phyloP scores from a whole-genome alignment of 37 sponge, comb jelly and placozoan genomes.

The Cladorhizidae sp. region DNA sequence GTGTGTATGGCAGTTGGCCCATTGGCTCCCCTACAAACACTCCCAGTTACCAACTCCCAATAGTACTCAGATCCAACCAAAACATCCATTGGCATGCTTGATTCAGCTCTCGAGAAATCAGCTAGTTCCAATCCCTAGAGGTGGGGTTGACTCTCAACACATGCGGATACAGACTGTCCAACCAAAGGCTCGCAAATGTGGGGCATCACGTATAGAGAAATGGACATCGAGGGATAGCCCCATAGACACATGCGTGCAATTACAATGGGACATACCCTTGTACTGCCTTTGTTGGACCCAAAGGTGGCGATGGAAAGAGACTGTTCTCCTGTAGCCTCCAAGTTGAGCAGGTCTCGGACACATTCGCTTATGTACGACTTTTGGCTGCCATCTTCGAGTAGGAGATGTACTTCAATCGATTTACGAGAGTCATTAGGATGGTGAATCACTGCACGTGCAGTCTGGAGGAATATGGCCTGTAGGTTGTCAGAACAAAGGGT shows the following conservation, averaged over 20 bases:
- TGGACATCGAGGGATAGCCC: slow-evolving; percentile 11
- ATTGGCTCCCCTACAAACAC: not conserved
- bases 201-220: slow-evolving; percentile 30
- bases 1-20: slow-evolving; percentile 54
- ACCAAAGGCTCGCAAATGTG: slow-evolving; percentile 54
- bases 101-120: slow-evolving; percentile 5
- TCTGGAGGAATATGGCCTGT: too few relatives aligned
- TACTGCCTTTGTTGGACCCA: slow-evolving; percentile 1
- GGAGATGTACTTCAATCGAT: not conserved
- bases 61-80: too few relatives aligned
- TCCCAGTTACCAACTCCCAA: too few relatives aligned
- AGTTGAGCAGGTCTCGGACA: not conserved
- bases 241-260: slow-evolving; percentile 22
- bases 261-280: slow-evolving; percentile 43
- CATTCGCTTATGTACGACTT: slow-evolving; percentile 34
- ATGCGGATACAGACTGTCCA: slow-evolving; percentile 8
- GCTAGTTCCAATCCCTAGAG: slow-evolving; percentile 45
- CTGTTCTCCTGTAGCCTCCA: slow-evolving; percentile 17
- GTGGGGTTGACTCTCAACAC: slow-evolving; percentile 1
- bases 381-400: slow-evolving; percentile 54
- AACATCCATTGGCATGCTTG: slow-evolving; percentile 13
- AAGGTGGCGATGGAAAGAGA: not conserved
- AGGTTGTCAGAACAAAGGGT: too few relatives aligned
- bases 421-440: slow-evolving; percentile 5
- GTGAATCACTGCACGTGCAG: not conserved